A percentile compares a stretch with the other conserved stretches of the same genome.
Conservation (phyloP, 2,797 vertebrate species). For the Lerista edwardsae region DNA sequence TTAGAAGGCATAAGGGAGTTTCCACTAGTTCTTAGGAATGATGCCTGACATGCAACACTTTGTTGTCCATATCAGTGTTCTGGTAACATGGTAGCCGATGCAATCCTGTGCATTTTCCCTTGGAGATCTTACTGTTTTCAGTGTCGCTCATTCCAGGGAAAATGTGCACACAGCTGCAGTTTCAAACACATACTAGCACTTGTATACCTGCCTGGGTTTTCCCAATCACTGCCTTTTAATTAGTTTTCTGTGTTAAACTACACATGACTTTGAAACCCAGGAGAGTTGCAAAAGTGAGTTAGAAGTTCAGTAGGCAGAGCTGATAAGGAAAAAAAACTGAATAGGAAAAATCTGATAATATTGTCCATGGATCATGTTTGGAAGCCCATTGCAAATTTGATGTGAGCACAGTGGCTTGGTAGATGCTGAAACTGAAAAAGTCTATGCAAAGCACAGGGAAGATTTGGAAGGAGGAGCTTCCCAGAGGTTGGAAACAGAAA, state of each 20-base stretch:
- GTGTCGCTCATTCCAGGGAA: neutral
- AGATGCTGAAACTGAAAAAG: neutral
- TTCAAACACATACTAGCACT: neutral
- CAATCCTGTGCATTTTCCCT: neutral
- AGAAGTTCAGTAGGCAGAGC: neutral
- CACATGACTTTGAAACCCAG: neutral
- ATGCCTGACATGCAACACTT: slow-evolving; percentile 52
- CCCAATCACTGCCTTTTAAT: neutral
- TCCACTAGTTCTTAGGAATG: slow-evolving; percentile 66
- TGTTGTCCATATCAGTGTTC: neutral
- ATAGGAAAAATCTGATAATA: neutral
- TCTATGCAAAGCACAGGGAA: neutral
- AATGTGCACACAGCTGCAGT: neutral
- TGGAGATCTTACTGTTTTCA: neutral
- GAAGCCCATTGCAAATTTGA: neutral
- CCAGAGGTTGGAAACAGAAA: neutral
- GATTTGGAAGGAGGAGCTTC: neutral
- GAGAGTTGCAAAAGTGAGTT: neutral
- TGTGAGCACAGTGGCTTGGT: neutral
- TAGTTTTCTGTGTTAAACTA: neutral
- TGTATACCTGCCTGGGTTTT: too few relatives aligned
- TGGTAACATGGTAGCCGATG: too few relatives aligned
- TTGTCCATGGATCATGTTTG: neutral
- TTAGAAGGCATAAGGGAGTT: slow-evolving; percentile 66
- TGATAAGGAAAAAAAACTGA: neutral